A percentile compares a stretch with the other conserved stretches of the same genome.
Evolutionary conservation across 2,797 vertebrate genomes (phyloP).

Genomic region (Synaphobranchus kaupii): DNA sequence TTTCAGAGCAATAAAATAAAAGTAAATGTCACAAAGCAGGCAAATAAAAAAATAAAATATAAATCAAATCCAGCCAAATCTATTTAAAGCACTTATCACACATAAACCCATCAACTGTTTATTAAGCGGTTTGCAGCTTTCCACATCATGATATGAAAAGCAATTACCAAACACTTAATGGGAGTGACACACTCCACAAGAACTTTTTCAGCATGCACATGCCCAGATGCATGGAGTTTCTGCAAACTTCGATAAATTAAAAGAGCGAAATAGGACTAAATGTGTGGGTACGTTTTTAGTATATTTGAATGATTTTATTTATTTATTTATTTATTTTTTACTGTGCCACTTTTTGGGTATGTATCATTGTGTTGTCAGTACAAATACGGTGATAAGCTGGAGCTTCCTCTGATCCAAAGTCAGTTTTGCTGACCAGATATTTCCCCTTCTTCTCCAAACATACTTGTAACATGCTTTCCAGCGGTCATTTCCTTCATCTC

Average conservation of each 20-base stretch:
- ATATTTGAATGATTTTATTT: not conserved
- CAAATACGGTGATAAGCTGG: not conserved
- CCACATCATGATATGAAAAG: not conserved
- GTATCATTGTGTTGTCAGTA: not conserved
- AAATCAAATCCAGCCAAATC: not conserved
- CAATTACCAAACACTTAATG: not conserved
- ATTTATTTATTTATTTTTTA: not conserved
- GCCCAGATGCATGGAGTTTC: not conserved
- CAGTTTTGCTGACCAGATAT: not conserved
- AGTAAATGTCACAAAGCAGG: not conserved
- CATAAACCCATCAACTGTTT: not conserved
- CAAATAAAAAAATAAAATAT: not conserved
- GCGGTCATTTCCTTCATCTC: not conserved
- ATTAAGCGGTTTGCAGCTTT: not conserved
- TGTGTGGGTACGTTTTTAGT: not conserved
- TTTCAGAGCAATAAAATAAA: too few relatives aligned
- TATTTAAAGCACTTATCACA: not conserved
- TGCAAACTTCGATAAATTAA: not conserved
- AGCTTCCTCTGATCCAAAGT: not conserved
- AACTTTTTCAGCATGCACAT: not conserved
- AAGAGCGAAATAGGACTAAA: not conserved
- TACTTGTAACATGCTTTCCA: not conserved
- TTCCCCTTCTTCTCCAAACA: constrained; percentile 7
- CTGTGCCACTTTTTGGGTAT: not conserved
- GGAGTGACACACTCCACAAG: not conserved